Conservation (phyloP, 1,140 invertebrate genomes). For the Vanessa tameamea region DNA sequence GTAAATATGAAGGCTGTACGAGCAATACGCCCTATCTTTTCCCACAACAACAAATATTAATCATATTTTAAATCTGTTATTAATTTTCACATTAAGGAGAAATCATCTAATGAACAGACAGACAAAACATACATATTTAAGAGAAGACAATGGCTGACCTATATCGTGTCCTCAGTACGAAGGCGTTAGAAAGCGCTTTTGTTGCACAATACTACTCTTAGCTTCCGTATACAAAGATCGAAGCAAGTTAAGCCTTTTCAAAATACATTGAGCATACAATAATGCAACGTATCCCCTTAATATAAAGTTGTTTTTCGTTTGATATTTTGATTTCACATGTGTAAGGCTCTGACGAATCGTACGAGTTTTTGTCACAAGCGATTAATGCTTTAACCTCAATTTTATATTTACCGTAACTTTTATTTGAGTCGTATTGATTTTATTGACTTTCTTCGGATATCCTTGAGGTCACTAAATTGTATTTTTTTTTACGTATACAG, state of each 20-base stretch:
- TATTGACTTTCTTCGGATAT: conserved; percentile 19
- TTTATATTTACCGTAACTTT: conserved; percentile 3
- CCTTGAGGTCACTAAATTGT: neutral
- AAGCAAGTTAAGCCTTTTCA: neutral
- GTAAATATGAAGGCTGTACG: too few species aligned
- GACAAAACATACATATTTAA: neutral
- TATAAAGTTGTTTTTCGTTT: neutral
- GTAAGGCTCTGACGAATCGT: neutral
- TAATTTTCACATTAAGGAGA: conserved; percentile 8
- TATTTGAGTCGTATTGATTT: conserved; percentile 14
- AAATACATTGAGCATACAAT: neutral
- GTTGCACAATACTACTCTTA: conserved; percentile 43
- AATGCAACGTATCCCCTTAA: neutral
- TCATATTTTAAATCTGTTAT: neutral
- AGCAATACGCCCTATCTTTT: too few species aligned
- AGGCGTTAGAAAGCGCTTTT: conserved; percentile 45
- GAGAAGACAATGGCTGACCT: conserved; percentile 8
- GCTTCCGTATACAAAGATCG: conserved; percentile 35
- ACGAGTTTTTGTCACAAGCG: conserved; percentile 3
- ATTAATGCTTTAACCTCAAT: conserved; percentile 17
- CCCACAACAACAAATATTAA: neutral
- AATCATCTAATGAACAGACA: conserved; percentile 2
- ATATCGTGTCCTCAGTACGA: conserved; percentile 9
- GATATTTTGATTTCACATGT: neutral
- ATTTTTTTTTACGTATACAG: too few species aligned